These are phyloP conservation scores for Euphydryas editha DNA, from an alignment of 2,888 invertebrate genomes.

Conservation along the genomic window DNA sequence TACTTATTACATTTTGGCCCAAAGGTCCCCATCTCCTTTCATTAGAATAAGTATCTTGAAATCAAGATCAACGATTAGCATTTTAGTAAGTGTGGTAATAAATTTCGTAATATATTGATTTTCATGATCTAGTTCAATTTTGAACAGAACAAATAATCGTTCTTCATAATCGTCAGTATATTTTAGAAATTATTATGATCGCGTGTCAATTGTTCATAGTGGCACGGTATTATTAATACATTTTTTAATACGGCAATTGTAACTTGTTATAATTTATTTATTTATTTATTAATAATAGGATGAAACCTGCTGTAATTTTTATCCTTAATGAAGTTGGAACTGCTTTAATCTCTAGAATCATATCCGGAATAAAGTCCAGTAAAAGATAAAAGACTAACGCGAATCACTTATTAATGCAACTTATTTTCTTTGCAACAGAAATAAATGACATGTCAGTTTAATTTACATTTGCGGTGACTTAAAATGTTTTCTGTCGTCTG, in stretches of 20 bases:
- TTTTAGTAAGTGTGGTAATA: too few species aligned
- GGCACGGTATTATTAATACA: neutral
- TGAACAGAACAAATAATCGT: neutral
- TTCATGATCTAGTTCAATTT: neutral
- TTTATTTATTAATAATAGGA: neutral
- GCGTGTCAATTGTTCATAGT: slow-evolving; percentile 1
- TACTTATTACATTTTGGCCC: too few species aligned
- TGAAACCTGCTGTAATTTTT: neutral
- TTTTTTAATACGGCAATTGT: neutral
- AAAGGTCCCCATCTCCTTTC: too few species aligned
- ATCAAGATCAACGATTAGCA: too few species aligned
- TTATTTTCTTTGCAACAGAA: slow-evolving; percentile 30
- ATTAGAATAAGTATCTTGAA: too few species aligned
- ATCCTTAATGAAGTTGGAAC: neutral
- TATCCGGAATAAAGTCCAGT: neutral
- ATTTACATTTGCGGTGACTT: slow-evolving; percentile 44
- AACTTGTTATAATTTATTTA: neutral
- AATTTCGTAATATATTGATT: too few species aligned
- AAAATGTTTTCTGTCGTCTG: slow-evolving; percentile 41
- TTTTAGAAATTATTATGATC: neutral
- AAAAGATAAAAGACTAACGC: neutral
- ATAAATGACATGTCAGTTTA: slow-evolving; percentile 39
- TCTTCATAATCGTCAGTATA: neutral
- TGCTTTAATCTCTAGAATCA: neutral
- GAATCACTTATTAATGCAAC: slow-evolving; percentile 12